Evolutionary conservation across 2,113 vertebrate species (phyloP).

Genomic region (Gadus chalcogrammus): DNA sequence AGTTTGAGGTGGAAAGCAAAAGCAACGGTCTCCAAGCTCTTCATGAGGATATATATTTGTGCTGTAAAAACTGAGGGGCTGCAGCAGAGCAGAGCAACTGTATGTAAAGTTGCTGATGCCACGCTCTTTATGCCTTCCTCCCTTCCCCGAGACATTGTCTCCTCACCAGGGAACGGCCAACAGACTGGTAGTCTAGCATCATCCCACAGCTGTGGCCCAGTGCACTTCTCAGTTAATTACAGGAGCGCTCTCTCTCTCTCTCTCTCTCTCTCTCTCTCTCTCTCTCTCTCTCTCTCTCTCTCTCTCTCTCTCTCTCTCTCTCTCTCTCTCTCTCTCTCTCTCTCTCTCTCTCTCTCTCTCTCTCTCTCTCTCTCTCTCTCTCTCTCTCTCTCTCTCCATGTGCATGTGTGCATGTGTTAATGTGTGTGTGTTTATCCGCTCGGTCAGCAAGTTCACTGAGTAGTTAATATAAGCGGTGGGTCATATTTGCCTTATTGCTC

Average conservation of each 20-base stretch:
- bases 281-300: too few relatives aligned
- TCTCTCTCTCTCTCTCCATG: constrained; percentile 9
- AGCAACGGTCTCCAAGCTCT: too few relatives aligned
- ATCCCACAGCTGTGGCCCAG: constrained; percentile 50
- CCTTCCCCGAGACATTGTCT: constrained; percentile 23
- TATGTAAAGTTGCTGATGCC: constrained; percentile 44
- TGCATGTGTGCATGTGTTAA: too few relatives aligned
- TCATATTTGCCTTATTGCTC: constrained; percentile 14
- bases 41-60: too few relatives aligned
- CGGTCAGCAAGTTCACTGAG: constrained; percentile 54
- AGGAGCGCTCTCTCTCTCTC: constrained; percentile 18
- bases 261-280: too few relatives aligned
- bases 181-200: constrained; percentile 22
- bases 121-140: constrained; percentile 17
- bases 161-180: constrained; percentile 13
- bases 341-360: constrained; percentile 14
- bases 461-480: constrained; percentile 29
- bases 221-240: constrained; percentile 56
- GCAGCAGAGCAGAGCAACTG: constrained; percentile 17
- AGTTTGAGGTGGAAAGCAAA: too few relatives aligned
- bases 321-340: too few relatives aligned
- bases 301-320: too few relatives aligned
- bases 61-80: constrained; percentile 2
- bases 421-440: neutral
- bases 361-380: neutral